Conservation (phyloP, 2,113 vertebrate genomes). For the Ifrita kowaldi region DNA sequence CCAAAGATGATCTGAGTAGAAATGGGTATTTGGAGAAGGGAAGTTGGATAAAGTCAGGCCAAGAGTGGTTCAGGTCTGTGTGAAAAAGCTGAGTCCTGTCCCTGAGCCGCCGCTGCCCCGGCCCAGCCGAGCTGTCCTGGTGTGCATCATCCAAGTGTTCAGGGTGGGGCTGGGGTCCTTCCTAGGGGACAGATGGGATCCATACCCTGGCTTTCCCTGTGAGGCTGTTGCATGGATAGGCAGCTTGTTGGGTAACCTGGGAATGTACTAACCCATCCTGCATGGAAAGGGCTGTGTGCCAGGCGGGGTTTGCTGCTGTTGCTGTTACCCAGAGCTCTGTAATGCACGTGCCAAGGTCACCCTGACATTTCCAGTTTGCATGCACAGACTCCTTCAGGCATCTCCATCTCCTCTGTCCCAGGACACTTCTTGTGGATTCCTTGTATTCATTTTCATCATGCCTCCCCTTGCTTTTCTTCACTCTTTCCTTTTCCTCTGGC, state of each 20-base stretch:
- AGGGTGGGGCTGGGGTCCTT: not conserved
- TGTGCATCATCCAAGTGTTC: not conserved
- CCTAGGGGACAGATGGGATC: not conserved
- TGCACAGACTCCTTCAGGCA: not conserved
- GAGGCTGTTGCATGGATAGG: not conserved
- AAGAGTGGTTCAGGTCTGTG: not conserved
- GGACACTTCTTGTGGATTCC: not conserved
- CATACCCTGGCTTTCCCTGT: not conserved
- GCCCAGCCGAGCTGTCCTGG: not conserved
- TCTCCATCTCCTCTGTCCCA: not conserved
- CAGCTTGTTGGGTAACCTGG: constrained; percentile 25
- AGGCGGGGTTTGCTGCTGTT: constrained; percentile 30
- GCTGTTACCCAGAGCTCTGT: constrained; percentile 16
- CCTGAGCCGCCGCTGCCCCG: not conserved
- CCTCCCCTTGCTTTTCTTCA: not conserved
- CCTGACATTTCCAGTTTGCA: not conserved
- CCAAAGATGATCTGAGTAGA: not conserved
- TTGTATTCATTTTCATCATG: not conserved
- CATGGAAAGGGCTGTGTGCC: not conserved
- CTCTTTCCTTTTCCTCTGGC: not conserved
- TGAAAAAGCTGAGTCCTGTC: not conserved
- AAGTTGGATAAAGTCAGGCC: not conserved
- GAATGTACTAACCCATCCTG: constrained; percentile 52
- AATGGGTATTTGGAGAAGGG: not conserved
- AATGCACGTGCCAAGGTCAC: not conserved